Evolutionary conservation across 2,113 vertebrate genomes (phyloP).

Genomic region (Rhea americana): DNA sequence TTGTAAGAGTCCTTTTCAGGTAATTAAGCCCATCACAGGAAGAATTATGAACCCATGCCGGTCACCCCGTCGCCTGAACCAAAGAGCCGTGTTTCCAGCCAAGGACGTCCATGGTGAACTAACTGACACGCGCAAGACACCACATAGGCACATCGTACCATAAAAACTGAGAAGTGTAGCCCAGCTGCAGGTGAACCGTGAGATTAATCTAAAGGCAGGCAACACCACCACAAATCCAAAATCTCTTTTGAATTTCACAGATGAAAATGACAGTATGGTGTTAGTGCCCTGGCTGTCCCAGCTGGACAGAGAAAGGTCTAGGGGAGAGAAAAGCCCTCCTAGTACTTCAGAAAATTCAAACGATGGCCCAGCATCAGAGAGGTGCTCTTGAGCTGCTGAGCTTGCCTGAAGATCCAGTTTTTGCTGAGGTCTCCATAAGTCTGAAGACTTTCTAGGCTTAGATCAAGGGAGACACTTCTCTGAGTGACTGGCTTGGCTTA

Average conservation of each 20-base stretch:
- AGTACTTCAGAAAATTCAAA: background rate
- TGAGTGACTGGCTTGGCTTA: background rate
- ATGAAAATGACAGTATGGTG: background rate
- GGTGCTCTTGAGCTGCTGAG: background rate
- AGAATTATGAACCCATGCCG: background rate
- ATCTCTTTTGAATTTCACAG: background rate
- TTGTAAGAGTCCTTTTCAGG: background rate
- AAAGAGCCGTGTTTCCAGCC: background rate
- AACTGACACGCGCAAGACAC: background rate
- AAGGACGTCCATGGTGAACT: too few relatives aligned
- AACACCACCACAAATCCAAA: background rate
- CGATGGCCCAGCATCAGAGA: background rate
- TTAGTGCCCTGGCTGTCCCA: background rate
- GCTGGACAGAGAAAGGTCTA: background rate
- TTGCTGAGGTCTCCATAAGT: background rate
- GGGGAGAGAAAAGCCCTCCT: background rate
- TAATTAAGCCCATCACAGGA: slow-evolving; percentile 16
- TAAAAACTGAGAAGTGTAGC: background rate
- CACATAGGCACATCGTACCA: background rate
- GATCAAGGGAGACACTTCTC: background rate
- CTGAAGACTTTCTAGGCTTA: background rate
- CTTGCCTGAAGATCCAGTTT: background rate
- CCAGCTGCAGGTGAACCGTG: background rate
- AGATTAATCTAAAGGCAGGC: background rate
- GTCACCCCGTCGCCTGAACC: background rate